These are phyloP conservation scores for Heliconius erato DNA, from an alignment of 2,888 invertebrate species.

Conservation along the genomic window DNA sequence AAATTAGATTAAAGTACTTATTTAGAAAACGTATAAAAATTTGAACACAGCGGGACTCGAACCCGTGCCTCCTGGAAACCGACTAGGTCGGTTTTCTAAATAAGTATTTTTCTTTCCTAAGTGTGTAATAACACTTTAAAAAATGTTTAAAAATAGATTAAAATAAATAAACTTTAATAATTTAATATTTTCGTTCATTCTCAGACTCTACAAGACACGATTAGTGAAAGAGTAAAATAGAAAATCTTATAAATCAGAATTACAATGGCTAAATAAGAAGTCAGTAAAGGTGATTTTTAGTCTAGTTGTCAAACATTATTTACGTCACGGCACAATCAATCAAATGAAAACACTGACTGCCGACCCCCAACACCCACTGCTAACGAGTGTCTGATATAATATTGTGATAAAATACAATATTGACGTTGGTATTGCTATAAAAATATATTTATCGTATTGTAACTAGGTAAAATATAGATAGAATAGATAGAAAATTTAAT, in stretches of 20 bases:
- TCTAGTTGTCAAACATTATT: neutral
- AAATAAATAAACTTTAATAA: too few species aligned
- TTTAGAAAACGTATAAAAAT: too few species aligned
- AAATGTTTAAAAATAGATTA: too few species aligned
- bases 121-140: too few species aligned
- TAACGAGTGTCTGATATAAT: constrained; percentile 5
- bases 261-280: neutral
- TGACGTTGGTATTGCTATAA: neutral
- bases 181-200: too few species aligned
- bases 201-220: neutral
- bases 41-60: too few species aligned
- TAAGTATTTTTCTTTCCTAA: too few species aligned
- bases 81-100: too few species aligned
- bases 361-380: neutral
- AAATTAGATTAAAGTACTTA: too few species aligned
- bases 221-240: neutral
- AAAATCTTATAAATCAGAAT: neutral
- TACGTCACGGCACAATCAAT: constrained; percentile 12
- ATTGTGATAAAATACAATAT: constrained; percentile 21
- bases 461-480: neutral
- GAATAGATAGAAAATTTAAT: neutral
- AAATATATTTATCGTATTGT: constrained; percentile 2
- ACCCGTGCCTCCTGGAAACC: too few species aligned
- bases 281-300: neutral
- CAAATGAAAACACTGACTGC: constrained; percentile 5